Percentiles rank a stretch among this genome's conserved stretches.
Conservation (phyloP, 2,888 invertebrate genomes). For the Eristalis arbustorum region DNA sequence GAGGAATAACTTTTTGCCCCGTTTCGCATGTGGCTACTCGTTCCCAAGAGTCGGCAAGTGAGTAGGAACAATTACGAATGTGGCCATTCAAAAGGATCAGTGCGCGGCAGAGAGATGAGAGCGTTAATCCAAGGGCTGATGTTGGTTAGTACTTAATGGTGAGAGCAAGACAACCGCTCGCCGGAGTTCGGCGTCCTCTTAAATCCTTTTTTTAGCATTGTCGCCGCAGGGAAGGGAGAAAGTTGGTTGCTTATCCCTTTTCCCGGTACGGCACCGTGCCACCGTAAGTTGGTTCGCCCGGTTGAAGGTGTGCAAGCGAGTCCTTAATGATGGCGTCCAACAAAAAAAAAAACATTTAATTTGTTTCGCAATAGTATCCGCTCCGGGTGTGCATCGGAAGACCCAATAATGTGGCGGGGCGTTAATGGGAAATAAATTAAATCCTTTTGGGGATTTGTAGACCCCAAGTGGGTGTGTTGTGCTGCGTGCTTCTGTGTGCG, state of each 20-base stretch:
- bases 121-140: constrained; percentile 10
- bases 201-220: constrained; percentile 3
- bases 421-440: constrained; percentile 50
- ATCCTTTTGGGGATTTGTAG: constrained; percentile 21
- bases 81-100: background rate
- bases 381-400: constrained; percentile 12
- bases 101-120: background rate
- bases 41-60: background rate
- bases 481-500: background rate
- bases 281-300: background rate
- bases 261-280: background rate
- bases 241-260: background rate
- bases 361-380: constrained; percentile 35
- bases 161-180: constrained; percentile 7
- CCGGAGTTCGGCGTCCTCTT: background rate
- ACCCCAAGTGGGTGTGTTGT: background rate
- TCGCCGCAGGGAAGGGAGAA: background rate
- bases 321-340: constrained; percentile 28
- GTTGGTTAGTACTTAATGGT: constrained; percentile 31
- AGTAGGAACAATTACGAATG: constrained; percentile 24
- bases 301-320: background rate
- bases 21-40: constrained; percentile 26
- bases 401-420: constrained; percentile 15
- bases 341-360: constrained; percentile 47
- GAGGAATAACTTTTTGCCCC: constrained; percentile 4